phyloP scores from a whole-genome alignment of 2,888 invertebrate species.

The Dione vanillae region DNA sequence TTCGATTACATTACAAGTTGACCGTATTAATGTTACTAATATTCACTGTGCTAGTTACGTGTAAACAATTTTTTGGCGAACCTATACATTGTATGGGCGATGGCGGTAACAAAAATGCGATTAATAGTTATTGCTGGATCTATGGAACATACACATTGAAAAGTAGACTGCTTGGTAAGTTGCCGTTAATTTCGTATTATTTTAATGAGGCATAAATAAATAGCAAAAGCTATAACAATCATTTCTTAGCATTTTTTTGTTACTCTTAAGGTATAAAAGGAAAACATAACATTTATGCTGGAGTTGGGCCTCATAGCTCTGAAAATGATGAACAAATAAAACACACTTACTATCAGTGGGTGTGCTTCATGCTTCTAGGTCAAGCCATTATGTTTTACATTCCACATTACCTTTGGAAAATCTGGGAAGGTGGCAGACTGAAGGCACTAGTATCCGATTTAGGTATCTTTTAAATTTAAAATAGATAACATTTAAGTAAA shows the following conservation, averaged over 20 bases:
- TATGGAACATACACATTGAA: slow-evolving; percentile 88
- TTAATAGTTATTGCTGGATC: slow-evolving; percentile 92
- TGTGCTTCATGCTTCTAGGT: slow-evolving; percentile 87
- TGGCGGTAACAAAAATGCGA: slow-evolving; percentile 83
- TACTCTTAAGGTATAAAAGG: slow-evolving; percentile 73
- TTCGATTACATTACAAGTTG: slow-evolving; percentile 89
- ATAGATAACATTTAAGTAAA: no score
- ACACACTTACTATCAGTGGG: slow-evolving; percentile 89
- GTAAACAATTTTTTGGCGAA: slow-evolving; percentile 93
- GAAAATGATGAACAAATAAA: slow-evolving; percentile 79
- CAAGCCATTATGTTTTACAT: slow-evolving; percentile 88
- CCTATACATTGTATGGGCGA: slow-evolving; percentile 90
- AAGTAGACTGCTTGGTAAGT: slow-evolving; percentile 70
- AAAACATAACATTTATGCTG: slow-evolving; percentile 76
- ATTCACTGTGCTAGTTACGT: slow-evolving; percentile 89
- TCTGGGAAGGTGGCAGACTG: slow-evolving; percentile 87
- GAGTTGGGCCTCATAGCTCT: slow-evolving; percentile 73
- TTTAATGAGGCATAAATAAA: no score
- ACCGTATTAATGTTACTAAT: slow-evolving; percentile 89
- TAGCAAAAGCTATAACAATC: no score
- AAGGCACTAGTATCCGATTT: slow-evolving; percentile 85
- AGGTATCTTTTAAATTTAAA: slow-evolving; percentile 58
- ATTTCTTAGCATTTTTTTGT: neutral
- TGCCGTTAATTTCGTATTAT: neutral
- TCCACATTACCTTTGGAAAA: slow-evolving; percentile 89